A percentile compares a stretch with the other conserved stretches of the same genome.
phyloP scores from a whole-genome alignment of 2,113 vertebrate genomes.

The Craseonycteris thonglongyai region DNA sequence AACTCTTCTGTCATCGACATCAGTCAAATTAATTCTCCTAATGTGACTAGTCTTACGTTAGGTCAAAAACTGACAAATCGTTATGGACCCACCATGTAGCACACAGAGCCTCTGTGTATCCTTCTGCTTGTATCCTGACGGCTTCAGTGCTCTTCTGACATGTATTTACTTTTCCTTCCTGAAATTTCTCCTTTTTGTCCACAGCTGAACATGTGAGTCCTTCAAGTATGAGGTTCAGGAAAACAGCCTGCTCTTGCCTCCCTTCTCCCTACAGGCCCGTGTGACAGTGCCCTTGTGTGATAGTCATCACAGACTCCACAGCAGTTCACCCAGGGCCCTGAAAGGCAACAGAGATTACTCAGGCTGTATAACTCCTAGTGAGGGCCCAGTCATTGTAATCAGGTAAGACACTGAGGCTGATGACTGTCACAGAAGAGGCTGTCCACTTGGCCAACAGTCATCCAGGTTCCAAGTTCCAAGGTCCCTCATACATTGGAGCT shows the following conservation, averaged over 20 bases:
- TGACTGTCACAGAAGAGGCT: background rate
- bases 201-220: background rate
- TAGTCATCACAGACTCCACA: background rate
- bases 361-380: background rate
- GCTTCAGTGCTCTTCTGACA: background rate
- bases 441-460: background rate
- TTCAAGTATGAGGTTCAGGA: background rate
- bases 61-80: background rate
- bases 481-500: background rate
- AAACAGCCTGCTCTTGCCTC: background rate
- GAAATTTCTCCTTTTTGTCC: background rate
- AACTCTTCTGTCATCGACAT: background rate
- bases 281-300: background rate
- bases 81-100: background rate
- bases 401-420: accelerated
- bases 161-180: background rate
- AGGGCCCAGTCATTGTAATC: background rate
- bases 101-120: background rate
- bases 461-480: background rate
- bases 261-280: background rate
- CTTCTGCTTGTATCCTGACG: background rate
- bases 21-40: background rate
- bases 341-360: background rate
- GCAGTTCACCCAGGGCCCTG: background rate
- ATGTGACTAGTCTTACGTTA: background rate